Evolutionary conservation across 37 sponge, comb jelly and placozoan species (phyloP).

Genomic region (Hormiphora californensis): DNA sequence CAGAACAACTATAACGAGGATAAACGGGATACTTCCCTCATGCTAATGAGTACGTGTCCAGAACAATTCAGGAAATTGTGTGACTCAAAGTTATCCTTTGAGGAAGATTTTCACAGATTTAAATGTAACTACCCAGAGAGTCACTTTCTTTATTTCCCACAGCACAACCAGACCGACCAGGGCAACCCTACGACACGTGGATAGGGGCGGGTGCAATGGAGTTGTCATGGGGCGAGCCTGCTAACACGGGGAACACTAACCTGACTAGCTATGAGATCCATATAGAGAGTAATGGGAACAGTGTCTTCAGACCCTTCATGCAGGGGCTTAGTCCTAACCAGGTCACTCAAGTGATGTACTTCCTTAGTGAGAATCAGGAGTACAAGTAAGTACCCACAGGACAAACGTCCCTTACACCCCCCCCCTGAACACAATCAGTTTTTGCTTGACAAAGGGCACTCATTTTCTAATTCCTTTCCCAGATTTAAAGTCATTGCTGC

Average conservation of each 20-base stretch:
- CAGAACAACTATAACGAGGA: neutral
- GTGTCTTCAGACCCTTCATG: neutral
- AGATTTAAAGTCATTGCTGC: slow-evolving; percentile 48
- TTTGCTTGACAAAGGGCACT: no score
- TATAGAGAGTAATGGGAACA: neutral
- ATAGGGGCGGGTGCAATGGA: neutral
- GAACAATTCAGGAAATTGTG: neutral
- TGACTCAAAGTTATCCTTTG: no score
- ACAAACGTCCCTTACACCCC: no score
- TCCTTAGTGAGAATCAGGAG: slow-evolving; percentile 28
- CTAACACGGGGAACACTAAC: neutral
- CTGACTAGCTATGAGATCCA: slow-evolving; percentile 25
- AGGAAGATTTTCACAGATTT: no score
- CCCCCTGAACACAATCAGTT: no score
- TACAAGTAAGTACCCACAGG: slow-evolving; percentile 44
- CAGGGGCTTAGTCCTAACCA: neutral
- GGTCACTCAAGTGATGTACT: neutral
- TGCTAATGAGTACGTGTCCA: neutral
- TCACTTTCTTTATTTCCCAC: no score
- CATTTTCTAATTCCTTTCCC: no score
- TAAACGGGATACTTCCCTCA: neutral
- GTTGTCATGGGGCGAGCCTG: neutral
- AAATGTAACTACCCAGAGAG: no score
- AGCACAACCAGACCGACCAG: neutral
- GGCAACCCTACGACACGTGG: slow-evolving; percentile 13